Percentiles rank a stretch among this genome's conserved stretches.
phyloP scores from a whole-genome alignment of 2,888 invertebrate species.

The Cistogaster globosa region DNA sequence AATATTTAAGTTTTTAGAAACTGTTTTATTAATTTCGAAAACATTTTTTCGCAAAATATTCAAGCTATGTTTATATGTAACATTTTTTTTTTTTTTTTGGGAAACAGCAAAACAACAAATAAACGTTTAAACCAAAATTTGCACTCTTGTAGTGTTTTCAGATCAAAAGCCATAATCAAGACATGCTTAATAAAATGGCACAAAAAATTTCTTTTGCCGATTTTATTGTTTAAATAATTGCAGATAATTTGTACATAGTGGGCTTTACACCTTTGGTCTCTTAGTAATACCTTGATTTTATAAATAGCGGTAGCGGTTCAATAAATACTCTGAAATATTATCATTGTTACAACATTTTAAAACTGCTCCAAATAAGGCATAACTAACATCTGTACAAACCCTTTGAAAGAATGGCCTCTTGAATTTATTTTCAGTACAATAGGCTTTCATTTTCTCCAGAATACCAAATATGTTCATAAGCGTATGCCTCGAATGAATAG shows the following conservation, averaged over 20 bases:
- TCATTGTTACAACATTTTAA: constrained; percentile 18
- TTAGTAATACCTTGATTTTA: not conserved
- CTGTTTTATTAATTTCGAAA: too few relatives aligned
- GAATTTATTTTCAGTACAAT: constrained; percentile 19
- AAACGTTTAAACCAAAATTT: too few relatives aligned
- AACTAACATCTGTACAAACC: constrained; percentile 36
- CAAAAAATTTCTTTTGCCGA: not conserved
- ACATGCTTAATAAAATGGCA: not conserved
- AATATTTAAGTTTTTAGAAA: too few relatives aligned
- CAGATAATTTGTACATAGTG: constrained; percentile 30
- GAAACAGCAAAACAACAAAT: too few relatives aligned
- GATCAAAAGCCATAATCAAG: not conserved
- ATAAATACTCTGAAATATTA: not conserved
- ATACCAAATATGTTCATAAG: constrained; percentile 4
- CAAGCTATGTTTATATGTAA: too few relatives aligned
- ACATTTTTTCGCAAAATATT: too few relatives aligned
- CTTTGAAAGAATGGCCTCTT: constrained; percentile 34
- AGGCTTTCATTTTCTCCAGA: constrained; percentile 6
- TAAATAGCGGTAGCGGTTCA: not conserved
- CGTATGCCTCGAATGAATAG: constrained; percentile 21
- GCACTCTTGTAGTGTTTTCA: not conserved
- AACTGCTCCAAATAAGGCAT: constrained; percentile 15
- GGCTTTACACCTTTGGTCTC: constrained; percentile 29
- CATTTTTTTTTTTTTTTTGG: too few relatives aligned
- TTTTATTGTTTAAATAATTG: constrained; percentile 10